Conservation (phyloP, 2,113 vertebrate genomes). For the Charadrius vociferus region DNA sequence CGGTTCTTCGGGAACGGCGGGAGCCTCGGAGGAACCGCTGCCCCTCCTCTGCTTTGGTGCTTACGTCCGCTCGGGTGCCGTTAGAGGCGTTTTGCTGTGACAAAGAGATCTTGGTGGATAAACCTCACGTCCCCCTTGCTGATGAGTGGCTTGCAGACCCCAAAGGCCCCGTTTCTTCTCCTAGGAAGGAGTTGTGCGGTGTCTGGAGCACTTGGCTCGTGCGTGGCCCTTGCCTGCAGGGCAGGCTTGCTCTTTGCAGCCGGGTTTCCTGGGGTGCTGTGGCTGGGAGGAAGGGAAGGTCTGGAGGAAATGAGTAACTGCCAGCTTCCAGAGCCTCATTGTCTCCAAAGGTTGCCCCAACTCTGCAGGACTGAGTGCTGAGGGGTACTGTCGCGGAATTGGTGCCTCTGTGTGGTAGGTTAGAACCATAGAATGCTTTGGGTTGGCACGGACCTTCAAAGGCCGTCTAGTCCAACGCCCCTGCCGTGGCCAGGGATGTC, state of each 20-base stretch:
- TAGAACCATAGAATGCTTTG: no score
- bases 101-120: neutral
- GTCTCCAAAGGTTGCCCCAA: neutral
- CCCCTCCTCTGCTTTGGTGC: neutral
- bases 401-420: neutral
- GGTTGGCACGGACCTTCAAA: no score
- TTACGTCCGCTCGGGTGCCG: rapidly evolving
- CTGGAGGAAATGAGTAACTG: neutral
- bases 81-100: neutral
- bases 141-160: neutral
- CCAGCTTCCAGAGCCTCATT: neutral
- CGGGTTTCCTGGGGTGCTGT: neutral
- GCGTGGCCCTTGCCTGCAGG: neutral
- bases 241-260: neutral
- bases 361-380: neutral
- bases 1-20: neutral
- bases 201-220: neutral
- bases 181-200: neutral
- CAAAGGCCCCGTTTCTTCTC: neutral
- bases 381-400: rapidly evolving
- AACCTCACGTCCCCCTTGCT: neutral
- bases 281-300: neutral
- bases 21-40: neutral
- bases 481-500: no score
- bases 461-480: no score